These are phyloP conservation scores for Amiota minor DNA, from an alignment of 2,888 invertebrate genomes.

Conservation along the genomic window DNA sequence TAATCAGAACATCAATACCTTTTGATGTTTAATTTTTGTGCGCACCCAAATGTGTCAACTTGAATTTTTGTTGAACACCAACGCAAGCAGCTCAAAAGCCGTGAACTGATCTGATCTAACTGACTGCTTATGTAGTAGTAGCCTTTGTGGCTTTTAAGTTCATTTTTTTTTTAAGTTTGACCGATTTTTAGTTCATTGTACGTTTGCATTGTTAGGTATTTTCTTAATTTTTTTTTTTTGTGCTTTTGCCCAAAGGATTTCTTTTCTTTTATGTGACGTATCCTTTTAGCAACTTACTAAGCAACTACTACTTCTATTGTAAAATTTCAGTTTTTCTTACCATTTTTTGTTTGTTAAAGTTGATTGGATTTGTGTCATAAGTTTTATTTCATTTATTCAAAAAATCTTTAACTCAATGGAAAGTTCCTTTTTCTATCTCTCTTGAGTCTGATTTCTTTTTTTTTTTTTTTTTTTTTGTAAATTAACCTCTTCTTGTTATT, in stretches of 20 bases:
- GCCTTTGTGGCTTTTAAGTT: background rate
- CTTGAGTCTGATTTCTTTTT: too few species aligned
- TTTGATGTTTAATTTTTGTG: constrained; percentile 13
- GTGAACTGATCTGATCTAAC: too few species aligned
- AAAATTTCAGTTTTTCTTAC: background rate
- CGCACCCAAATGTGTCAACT: background rate
- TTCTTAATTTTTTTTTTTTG: background rate
- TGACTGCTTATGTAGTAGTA: background rate
- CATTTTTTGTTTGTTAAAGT: background rate
- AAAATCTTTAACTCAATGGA: too few species aligned
- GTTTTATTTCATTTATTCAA: background rate
- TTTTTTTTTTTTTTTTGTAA: too few species aligned
- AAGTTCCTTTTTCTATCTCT: too few species aligned
- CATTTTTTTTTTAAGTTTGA: background rate
- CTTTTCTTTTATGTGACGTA: background rate
- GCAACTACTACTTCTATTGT: background rate
- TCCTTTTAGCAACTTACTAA: too few species aligned
- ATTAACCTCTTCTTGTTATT: too few species aligned
- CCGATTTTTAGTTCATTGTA: constrained; percentile 20
- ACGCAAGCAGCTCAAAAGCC: too few species aligned
- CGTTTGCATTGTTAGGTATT: constrained; percentile 17
- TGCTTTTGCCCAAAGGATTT: constrained; percentile 10
- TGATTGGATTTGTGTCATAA: constrained; percentile 19
- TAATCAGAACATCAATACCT: background rate
- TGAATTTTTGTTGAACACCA: too few species aligned